A percentile compares a stretch with the other conserved stretches of the same genome.
phyloP scores from a whole-genome alignment of 1,140 invertebrate genomes.

The Berghia stephanieae region DNA sequence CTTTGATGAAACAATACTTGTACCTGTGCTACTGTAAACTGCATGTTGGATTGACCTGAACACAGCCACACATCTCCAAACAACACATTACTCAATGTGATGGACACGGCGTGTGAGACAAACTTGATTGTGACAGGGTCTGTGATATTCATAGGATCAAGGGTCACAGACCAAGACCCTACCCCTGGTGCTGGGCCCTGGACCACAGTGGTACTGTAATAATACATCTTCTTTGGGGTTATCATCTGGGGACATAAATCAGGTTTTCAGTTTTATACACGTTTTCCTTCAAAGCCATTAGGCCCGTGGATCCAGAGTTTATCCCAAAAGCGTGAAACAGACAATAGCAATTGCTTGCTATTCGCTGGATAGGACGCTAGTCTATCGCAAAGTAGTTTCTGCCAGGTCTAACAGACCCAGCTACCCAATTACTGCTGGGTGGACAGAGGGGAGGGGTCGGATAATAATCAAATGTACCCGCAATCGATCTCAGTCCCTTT shows the following conservation, averaged over 20 bases:
- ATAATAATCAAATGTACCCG: no score
- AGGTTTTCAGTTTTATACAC: not conserved
- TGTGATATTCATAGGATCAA: conserved; percentile 29
- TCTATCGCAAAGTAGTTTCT: no score
- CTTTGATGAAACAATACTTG: no score
- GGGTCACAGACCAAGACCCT: conserved; percentile 32
- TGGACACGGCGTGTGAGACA: not conserved
- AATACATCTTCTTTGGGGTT: not conserved
- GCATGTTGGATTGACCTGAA: conserved; percentile 65
- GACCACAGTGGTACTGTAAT: not conserved
- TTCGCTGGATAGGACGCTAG: no score
- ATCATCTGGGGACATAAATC: not conserved
- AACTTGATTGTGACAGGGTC: conserved; percentile 44
- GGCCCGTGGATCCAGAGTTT: no score
- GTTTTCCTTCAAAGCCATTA: no score
- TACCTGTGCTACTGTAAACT: conserved; percentile 51
- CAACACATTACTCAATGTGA: conserved; percentile 50
- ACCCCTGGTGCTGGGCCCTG: conserved; percentile 14
- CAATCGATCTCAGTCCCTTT: no score
- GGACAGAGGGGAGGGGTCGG: no score
- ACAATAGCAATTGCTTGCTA: no score
- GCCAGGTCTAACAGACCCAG: no score
- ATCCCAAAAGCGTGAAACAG: no score
- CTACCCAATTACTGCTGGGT: no score
- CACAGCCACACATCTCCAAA: conserved; percentile 66